These are phyloP conservation scores for Trachops cirrhosus DNA, from an alignment of 2,797 vertebrate species.

Conservation along the genomic window DNA sequence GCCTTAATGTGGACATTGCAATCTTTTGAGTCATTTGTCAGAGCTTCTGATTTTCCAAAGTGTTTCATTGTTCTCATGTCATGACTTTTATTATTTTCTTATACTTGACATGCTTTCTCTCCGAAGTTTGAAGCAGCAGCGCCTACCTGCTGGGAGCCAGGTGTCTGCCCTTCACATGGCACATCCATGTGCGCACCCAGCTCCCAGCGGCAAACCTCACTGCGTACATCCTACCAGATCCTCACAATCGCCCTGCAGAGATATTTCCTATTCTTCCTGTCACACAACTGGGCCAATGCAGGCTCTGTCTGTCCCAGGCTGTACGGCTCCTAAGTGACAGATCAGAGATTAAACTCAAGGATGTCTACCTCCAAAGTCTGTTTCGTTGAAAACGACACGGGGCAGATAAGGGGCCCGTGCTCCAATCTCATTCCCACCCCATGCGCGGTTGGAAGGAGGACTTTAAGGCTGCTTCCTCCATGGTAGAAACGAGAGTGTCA, in stretches of 20 bases:
- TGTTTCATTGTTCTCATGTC: not conserved
- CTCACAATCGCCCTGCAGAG: not conserved
- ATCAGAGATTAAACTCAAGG: not conserved
- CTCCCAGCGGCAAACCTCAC: not conserved
- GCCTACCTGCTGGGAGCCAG: not conserved
- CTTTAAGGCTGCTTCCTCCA: not conserved
- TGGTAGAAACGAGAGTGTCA: not conserved
- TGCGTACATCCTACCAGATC: not conserved
- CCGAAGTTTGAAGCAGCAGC: not conserved
- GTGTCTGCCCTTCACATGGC: not conserved
- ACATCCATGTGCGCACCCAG: not conserved
- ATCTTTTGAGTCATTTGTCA: not conserved
- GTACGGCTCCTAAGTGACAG: not conserved
- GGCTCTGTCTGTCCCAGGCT: not conserved
- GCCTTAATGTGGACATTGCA: not conserved
- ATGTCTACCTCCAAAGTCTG: not conserved
- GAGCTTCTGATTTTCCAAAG: not conserved
- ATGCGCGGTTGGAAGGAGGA: not conserved
- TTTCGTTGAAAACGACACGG: not conserved
- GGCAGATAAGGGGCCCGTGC: not conserved
- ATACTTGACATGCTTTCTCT: not conserved
- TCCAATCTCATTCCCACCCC: not conserved
- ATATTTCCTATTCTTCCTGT: not conserved
- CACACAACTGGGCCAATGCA: not conserved
- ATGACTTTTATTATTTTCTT: constrained; percentile 6